Evolutionary conservation across 2,113 vertebrate species (phyloP).

Genomic region (Eurypyga helias): DNA sequence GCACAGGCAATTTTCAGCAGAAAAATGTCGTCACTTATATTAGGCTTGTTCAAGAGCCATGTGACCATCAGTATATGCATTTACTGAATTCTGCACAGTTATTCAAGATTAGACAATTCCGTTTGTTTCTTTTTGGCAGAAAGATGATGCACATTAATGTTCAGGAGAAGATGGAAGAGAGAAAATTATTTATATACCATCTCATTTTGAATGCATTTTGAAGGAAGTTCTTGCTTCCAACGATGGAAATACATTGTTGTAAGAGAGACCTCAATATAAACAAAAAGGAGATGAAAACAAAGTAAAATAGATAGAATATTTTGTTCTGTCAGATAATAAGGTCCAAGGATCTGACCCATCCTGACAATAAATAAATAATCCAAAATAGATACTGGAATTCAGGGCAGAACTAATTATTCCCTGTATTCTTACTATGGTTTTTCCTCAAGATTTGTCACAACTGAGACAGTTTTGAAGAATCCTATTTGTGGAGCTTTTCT

Average conservation of each 20-base stretch:
- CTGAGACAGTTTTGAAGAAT: constrained; percentile 1
- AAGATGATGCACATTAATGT: background rate
- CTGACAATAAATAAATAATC: background rate
- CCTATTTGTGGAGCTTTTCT: background rate
- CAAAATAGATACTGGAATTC: background rate
- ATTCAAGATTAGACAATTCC: background rate
- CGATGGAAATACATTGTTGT: background rate
- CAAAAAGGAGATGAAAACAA: accelerated
- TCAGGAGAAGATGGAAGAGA: background rate
- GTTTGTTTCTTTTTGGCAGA: background rate
- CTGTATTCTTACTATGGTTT: background rate
- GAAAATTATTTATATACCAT: background rate
- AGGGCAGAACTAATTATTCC: background rate
- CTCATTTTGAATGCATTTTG: background rate
- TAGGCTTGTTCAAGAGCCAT: background rate
- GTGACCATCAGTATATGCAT: background rate
- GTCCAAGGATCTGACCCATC: background rate
- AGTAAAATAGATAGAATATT: background rate
- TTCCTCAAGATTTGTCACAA: background rate
- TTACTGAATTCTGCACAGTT: background rate
- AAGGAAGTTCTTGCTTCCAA: background rate
- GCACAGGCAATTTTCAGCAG: background rate
- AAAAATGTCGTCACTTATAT: background rate
- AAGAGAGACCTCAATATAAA: background rate
- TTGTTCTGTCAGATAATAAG: background rate